Evolutionary conservation across 2,113 vertebrate species (phyloP).

Genomic region (Misgurnus mizolepis): DNA sequence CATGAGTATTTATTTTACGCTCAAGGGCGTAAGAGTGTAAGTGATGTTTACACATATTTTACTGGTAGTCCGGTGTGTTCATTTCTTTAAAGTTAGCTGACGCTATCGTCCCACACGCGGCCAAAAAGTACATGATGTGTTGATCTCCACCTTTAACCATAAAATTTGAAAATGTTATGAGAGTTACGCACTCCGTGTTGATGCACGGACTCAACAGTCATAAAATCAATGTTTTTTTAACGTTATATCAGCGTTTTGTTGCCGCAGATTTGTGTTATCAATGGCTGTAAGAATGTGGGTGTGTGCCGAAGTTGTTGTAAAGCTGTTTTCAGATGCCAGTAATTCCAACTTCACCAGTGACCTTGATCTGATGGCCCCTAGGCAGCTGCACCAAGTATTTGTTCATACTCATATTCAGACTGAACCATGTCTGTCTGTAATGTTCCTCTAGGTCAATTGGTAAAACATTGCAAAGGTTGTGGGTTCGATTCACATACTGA

Average conservation of each 20-base stretch:
- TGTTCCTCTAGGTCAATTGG: not conserved
- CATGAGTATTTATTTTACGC: no score
- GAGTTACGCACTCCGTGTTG: slow-evolving; percentile 16
- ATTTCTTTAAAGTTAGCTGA: slow-evolving; percentile 24
- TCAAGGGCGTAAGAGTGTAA: not conserved
- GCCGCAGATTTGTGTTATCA: not conserved
- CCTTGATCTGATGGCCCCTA: slow-evolving; percentile 10
- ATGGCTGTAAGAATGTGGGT: slow-evolving; percentile 28
- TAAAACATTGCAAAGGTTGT: no score
- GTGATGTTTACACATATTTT: not conserved
- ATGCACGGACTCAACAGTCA: slow-evolving; percentile 10
- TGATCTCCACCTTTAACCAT: not conserved
- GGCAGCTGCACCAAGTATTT: slow-evolving; percentile 7
- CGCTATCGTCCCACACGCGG: not conserved
- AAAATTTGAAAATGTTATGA: slow-evolving; percentile 15
- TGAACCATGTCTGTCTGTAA: not conserved
- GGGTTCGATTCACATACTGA: no score
- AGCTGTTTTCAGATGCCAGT: slow-evolving; percentile 32
- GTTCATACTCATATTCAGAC: not conserved
- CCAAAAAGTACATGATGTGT: slow-evolving; percentile 1
- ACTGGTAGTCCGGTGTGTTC: not conserved
- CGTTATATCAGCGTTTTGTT: slow-evolving; percentile 2
- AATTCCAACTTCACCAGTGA: slow-evolving; percentile 33
- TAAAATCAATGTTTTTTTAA: slow-evolving; percentile 19
- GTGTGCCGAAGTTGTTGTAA: slow-evolving; percentile 3